These are phyloP conservation scores for Lophura nycthemera DNA, from an alignment of 2,113 vertebrate genomes.

Conservation along the genomic window DNA sequence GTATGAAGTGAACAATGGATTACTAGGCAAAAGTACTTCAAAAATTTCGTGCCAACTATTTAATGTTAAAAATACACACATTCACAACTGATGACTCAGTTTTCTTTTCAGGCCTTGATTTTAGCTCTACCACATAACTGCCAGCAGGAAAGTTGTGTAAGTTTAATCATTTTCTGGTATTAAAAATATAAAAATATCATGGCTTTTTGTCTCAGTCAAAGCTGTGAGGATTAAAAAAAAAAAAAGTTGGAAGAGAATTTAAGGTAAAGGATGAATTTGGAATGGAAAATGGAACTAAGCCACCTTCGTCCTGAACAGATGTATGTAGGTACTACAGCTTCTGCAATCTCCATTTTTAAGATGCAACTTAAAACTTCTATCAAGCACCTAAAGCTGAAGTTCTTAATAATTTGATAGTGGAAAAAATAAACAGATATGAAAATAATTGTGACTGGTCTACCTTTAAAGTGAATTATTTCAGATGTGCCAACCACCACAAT, in stretches of 20 bases:
- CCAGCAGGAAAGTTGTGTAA: not conserved
- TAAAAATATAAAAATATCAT: not conserved
- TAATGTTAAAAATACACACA: not conserved
- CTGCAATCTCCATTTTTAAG: not conserved
- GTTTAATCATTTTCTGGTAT: not conserved
- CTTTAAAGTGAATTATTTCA: conserved; percentile 61
- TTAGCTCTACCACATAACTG: not conserved
- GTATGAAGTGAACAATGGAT: not conserved
- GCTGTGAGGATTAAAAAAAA: not conserved
- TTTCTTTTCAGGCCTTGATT: not conserved
- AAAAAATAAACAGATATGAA: conserved; percentile 29
- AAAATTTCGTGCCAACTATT: not conserved
- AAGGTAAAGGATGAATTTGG: conserved; percentile 39
- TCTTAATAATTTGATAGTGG: conserved; percentile 20
- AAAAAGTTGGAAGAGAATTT: not conserved
- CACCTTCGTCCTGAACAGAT: not conserved
- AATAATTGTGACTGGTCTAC: not conserved
- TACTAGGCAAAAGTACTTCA: not conserved
- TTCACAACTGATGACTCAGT: not conserved
- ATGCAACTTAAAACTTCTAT: not conserved
- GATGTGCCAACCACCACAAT: conserved; percentile 84
- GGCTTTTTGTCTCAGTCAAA: not conserved
- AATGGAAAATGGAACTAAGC: conserved; percentile 46
- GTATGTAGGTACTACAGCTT: not conserved
- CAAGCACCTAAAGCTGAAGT: not conserved